Evolutionary conservation across 2,888 invertebrate genomes (phyloP).

Genomic region (Drosophila mimica): DNA sequence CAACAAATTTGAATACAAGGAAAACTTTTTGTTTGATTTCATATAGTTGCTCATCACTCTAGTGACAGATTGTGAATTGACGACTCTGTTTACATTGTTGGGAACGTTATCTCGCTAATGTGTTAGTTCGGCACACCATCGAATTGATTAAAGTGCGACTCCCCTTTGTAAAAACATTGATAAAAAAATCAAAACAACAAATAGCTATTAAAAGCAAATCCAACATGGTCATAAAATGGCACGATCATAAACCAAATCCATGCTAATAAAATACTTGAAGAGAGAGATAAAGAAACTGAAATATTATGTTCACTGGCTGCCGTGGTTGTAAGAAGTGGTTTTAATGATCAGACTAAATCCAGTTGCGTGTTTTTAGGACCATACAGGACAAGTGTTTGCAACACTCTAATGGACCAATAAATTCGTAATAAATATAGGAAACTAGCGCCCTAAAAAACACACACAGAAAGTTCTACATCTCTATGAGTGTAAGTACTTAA

Average conservation of each 20-base stretch:
- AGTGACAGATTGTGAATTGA: constrained; percentile 8
- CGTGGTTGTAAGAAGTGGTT: constrained; percentile 33
- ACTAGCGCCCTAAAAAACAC: constrained; percentile 16
- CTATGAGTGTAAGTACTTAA: constrained; percentile 17
- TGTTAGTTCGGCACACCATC: constrained; percentile 50
- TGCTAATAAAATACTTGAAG: constrained; percentile 60
- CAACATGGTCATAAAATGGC: constrained; percentile 41
- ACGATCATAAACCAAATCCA: constrained; percentile 58
- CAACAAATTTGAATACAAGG: neutral
- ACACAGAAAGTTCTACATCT: constrained; percentile 13
- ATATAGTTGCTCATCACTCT: neutral
- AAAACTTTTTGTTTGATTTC: neutral
- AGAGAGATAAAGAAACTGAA: constrained; percentile 15
- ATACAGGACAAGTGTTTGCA: constrained; percentile 57
- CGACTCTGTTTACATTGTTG: constrained; percentile 4
- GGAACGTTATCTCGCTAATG: constrained; percentile 13
- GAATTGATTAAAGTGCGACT: constrained; percentile 56
- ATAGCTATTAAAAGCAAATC: constrained; percentile 35
- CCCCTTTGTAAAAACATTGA: constrained; percentile 19
- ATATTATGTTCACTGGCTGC: constrained; percentile 29
- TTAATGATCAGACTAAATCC: constrained; percentile 48
- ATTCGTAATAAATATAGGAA: constrained; percentile 57
- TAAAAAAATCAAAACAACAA: constrained; percentile 23
- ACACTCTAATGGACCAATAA: constrained; percentile 67
- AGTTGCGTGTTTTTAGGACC: constrained; percentile 40